Percentiles rank a stretch among this genome's conserved stretches.
phyloP scores from a whole-genome alignment of 2,113 vertebrate species.

The Nycticebus coucang region DNA sequence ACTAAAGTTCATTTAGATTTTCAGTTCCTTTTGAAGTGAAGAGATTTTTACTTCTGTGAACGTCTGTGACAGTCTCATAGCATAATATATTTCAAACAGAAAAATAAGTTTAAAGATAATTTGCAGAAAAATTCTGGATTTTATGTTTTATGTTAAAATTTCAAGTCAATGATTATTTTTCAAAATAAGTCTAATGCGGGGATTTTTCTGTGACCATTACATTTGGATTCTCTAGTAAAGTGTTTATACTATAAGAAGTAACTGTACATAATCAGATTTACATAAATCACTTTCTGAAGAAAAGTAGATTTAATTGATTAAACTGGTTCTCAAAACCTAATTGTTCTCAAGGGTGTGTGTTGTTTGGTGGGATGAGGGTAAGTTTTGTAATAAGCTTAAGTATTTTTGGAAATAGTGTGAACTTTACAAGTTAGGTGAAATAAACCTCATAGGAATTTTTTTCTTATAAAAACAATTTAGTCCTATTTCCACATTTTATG shows the following conservation, averaged over 20 bases:
- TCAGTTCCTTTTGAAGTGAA: conserved; percentile 37
- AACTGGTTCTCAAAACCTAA: neutral
- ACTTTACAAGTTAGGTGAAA: neutral
- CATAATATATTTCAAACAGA: neutral
- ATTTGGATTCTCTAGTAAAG: neutral
- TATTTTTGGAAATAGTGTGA: neutral
- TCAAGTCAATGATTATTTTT: neutral
- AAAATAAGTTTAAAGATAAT: neutral
- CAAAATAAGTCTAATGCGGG: neutral
- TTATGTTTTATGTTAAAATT: neutral
- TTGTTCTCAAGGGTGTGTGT: neutral
- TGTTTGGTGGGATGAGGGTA: neutral
- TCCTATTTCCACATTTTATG: neutral
- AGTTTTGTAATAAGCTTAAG: neutral
- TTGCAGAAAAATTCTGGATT: neutral
- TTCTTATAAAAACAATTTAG: neutral
- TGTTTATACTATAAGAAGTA: neutral
- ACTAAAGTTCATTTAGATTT: conserved; percentile 55
- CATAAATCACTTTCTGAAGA: neutral
- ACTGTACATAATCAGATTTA: neutral
- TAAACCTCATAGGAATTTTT: neutral
- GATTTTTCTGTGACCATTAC: neutral
- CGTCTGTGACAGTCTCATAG: neutral
- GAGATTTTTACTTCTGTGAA: neutral
- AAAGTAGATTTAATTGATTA: neutral